These are phyloP conservation scores for Trichomycterus rosablanca DNA, from an alignment of 2,113 vertebrate species.

Conservation along the genomic window DNA sequence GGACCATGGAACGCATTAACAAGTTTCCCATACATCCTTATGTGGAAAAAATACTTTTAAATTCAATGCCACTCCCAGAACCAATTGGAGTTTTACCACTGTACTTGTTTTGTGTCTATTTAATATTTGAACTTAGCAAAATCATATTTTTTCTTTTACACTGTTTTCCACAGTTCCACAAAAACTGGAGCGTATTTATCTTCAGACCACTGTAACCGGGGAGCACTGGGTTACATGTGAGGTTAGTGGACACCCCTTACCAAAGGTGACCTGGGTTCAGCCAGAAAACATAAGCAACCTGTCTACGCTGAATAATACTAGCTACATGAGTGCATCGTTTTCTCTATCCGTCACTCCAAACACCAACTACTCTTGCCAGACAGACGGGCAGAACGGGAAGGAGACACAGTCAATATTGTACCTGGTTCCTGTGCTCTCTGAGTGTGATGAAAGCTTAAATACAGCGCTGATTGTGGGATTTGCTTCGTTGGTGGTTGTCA, in stretches of 20 bases:
- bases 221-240: conserved; percentile 2
- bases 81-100: too few relatives aligned
- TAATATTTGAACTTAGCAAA: too few relatives aligned
- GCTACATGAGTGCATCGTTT: neutral
- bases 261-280: neutral
- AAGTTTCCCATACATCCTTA: too few relatives aligned
- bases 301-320: neutral
- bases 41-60: too few relatives aligned
- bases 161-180: conserved; percentile 5
- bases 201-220: neutral
- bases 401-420: neutral
- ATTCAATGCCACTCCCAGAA: too few relatives aligned
- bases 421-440: neutral
- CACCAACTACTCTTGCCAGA: conserved; percentile 22
- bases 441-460: neutral
- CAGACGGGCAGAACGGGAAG: neutral
- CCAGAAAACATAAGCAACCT: neutral
- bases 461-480: too few relatives aligned
- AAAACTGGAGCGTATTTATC: neutral
- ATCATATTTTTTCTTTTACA: too few relatives aligned
- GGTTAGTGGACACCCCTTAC: conserved; percentile 6
- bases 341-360: neutral
- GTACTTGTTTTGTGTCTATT: too few relatives aligned
- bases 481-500: too few relatives aligned
- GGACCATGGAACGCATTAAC: too few relatives aligned